phyloP scores from a whole-genome alignment of 2,113 vertebrate genomes.

The Actenoides hombroni region DNA sequence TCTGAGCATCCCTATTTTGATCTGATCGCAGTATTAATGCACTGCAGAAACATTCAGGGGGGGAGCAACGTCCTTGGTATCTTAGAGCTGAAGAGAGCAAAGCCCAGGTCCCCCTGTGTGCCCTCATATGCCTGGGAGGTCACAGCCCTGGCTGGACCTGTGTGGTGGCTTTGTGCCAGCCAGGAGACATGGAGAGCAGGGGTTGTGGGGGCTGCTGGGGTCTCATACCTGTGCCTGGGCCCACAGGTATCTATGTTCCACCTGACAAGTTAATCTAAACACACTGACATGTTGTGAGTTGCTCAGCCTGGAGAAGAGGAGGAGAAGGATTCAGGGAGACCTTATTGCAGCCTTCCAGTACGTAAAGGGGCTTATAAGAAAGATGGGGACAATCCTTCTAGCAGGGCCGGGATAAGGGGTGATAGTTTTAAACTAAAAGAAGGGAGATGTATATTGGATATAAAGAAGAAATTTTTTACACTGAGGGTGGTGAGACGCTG shows the following conservation, averaged over 20 bases:
- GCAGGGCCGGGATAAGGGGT: neutral
- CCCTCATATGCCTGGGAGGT: neutral
- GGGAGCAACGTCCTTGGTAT: neutral
- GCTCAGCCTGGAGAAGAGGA: neutral
- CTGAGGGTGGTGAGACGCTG: neutral
- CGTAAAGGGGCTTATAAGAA: neutral
- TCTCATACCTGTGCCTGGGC: accelerated
- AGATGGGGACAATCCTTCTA: neutral
- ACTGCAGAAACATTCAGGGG: neutral
- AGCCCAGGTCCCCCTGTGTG: neutral
- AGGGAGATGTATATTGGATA: neutral
- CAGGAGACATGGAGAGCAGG: neutral
- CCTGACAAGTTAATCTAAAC: neutral
- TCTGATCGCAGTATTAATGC: neutral
- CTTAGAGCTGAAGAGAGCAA: neutral
- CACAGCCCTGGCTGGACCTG: neutral
- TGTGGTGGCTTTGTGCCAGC: neutral
- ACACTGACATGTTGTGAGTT: neutral
- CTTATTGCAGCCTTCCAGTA: neutral
- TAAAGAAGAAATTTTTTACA: neutral
- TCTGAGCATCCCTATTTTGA: neutral
- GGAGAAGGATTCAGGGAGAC: too few species aligned
- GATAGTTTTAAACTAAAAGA: neutral
- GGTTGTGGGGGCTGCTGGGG: accelerated
- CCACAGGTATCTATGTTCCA: neutral